Conservation (phyloP, 2,888 invertebrate species). For the Orthosia incerta region DNA sequence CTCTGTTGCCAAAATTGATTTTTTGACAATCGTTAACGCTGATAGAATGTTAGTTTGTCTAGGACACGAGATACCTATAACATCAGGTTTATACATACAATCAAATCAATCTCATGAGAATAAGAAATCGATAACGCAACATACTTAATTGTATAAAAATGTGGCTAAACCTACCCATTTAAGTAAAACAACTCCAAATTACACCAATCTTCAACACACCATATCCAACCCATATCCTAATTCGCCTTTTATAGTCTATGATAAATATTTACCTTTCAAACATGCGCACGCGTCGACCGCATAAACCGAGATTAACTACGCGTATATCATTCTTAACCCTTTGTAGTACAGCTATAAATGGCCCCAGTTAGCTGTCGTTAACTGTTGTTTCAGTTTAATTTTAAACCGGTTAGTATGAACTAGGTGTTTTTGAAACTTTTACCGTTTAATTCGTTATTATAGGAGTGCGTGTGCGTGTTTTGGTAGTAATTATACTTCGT, state of each 20-base stretch:
- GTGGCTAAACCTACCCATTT: background rate
- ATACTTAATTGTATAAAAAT: too few species aligned
- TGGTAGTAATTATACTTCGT: too few species aligned
- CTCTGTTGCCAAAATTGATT: too few species aligned
- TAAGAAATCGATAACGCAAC: too few species aligned
- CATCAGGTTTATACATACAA: too few species aligned
- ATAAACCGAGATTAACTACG: conserved; percentile 63
- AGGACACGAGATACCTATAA: too few species aligned
- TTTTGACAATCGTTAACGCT: too few species aligned
- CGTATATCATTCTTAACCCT: conserved; percentile 64
- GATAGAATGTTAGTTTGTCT: too few species aligned
- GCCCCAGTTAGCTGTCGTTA: conserved; percentile 55
- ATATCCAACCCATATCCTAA: conserved; percentile 42
- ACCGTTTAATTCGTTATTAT: conserved; percentile 54
- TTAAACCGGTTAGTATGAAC: conserved; percentile 61
- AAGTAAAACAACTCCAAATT: conserved; percentile 5
- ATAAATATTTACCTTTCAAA: conserved; percentile 58
- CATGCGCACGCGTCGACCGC: conserved; percentile 53
- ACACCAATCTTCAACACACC: conserved; percentile 18
- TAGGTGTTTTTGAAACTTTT: conserved; percentile 58
- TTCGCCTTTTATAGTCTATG: conserved; percentile 53
- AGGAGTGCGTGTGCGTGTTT: background rate
- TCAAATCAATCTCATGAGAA: too few species aligned
- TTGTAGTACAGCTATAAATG: conserved; percentile 66
- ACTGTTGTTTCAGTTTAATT: conserved; percentile 60